Evolutionary conservation across 2,888 invertebrate genomes (phyloP).

Genomic region (Serrognathus titanus): DNA sequence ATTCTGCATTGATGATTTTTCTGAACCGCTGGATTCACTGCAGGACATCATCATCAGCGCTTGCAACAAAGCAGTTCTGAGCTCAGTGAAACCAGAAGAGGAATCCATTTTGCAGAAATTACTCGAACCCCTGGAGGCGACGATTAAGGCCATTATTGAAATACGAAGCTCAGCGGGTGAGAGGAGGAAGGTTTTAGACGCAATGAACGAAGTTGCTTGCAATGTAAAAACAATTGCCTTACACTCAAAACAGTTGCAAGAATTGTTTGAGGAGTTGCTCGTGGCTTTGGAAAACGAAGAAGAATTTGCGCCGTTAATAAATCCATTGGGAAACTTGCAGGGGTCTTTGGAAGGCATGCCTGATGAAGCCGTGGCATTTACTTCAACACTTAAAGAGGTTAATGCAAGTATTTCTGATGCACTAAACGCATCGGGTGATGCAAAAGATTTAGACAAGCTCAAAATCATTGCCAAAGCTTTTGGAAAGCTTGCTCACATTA

Average conservation of each 20-base stretch:
- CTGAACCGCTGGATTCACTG: constrained; percentile 35
- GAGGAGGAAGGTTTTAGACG: constrained; percentile 18
- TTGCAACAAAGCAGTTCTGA: constrained; percentile 42
- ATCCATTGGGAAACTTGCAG: neutral
- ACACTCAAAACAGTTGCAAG: neutral
- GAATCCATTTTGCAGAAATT: constrained; percentile 40
- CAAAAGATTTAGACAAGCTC: neutral
- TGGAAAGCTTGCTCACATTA: neutral
- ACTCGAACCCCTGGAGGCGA: constrained; percentile 38
- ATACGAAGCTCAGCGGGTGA: constrained; percentile 36
- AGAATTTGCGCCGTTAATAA: neutral
- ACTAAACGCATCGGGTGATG: neutral
- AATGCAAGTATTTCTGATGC: no score
- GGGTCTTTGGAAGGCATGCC: neutral
- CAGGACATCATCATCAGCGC: constrained; percentile 42
- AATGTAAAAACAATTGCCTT: neutral
- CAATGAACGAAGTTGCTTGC: neutral
- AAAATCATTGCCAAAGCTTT: constrained; percentile 1
- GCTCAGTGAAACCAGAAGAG: constrained; percentile 27
- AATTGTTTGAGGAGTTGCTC: neutral
- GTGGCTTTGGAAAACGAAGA: neutral
- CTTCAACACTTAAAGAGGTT: no score
- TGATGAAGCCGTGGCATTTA: neutral
- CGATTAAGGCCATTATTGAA: constrained; percentile 41
- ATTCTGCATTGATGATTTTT: constrained; percentile 34